A percentile compares a stretch with the other conserved stretches of the same genome.
phyloP scores from a whole-genome alignment of 1,140 invertebrate species.

The Chironomus striatipennis region DNA sequence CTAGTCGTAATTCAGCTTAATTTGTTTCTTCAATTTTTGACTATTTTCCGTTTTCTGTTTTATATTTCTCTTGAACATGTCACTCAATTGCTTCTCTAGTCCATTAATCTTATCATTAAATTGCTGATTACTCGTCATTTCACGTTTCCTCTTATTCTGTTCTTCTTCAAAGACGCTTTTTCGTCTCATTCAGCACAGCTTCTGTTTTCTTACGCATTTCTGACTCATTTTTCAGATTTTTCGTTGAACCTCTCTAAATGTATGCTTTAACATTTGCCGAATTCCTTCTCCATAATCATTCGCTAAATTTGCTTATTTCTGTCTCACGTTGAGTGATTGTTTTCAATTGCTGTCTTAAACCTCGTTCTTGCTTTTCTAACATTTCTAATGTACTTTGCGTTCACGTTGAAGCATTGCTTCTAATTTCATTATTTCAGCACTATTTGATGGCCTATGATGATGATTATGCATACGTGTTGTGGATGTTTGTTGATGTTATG shows the following conservation, averaged over 20 bases:
- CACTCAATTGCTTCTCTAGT: conserved; percentile 79
- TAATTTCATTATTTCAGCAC: conserved; percentile 54
- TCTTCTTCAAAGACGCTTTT: conserved; percentile 82
- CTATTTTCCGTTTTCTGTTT: conserved; percentile 74
- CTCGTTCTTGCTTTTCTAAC: conserved; percentile 62
- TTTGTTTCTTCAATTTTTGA: conserved; percentile 75
- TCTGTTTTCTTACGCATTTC: conserved; percentile 79
- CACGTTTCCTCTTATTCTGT: conserved; percentile 70
- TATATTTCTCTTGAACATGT: conserved; percentile 84
- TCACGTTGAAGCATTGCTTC: conserved; percentile 65
- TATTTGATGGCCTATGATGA: conserved; percentile 41
- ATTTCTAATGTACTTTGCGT: conserved; percentile 55
- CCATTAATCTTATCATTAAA: conserved; percentile 72
- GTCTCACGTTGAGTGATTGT: conserved; percentile 60
- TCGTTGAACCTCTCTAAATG: conserved; percentile 79
- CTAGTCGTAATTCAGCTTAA: conserved; percentile 76
- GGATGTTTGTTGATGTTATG: conserved; percentile 43
- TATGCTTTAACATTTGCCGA: conserved; percentile 76
- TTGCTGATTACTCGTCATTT: conserved; percentile 72
- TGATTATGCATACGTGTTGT: conserved; percentile 47
- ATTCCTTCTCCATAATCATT: too few species aligned
- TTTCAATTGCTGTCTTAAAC: conserved; percentile 64
- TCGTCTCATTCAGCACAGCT: conserved; percentile 63
- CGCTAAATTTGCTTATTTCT: too few species aligned
- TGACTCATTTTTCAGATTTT: conserved; percentile 78